A percentile compares a stretch with the other conserved stretches of the same genome.
Conservation (phyloP, 2,797 vertebrate genomes). For the Hybognathus amarus region DNA sequence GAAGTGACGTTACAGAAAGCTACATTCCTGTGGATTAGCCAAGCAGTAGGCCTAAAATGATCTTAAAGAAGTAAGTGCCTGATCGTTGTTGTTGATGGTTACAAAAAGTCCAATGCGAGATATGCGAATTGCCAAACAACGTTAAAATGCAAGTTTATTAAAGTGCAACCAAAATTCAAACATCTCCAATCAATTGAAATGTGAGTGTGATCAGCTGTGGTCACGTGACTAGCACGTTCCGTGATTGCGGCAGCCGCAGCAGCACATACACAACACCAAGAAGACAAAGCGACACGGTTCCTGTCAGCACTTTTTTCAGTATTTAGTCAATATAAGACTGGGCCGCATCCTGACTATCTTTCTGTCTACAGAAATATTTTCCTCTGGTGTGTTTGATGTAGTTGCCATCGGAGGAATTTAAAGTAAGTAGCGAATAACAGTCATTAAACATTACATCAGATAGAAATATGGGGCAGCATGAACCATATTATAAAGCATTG, state of each 20-base stretch:
- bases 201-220: conserved; percentile 28
- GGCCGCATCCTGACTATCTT: neutral
- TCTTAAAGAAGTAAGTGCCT: neutral
- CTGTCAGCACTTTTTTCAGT: neutral
- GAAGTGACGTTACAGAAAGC: neutral
- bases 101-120: neutral
- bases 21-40: neutral
- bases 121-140: neutral
- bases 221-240: conserved; percentile 29
- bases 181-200: neutral
- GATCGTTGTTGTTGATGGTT: neutral
- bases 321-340: neutral
- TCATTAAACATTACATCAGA: neutral
- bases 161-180: neutral
- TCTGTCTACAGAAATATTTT: neutral
- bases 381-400: neutral
- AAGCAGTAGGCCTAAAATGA: neutral
- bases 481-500: neutral
- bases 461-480: neutral
- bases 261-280: neutral
- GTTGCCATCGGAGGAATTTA: neutral
- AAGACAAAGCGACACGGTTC: conserved; percentile 22
- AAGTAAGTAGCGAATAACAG: conserved; percentile 23
- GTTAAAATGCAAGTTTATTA: neutral
- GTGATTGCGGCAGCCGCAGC: conserved; percentile 12